Base-by-base conservation (phyloP, 2,888 invertebrate species). In the Tribolium freemani region DNA sequence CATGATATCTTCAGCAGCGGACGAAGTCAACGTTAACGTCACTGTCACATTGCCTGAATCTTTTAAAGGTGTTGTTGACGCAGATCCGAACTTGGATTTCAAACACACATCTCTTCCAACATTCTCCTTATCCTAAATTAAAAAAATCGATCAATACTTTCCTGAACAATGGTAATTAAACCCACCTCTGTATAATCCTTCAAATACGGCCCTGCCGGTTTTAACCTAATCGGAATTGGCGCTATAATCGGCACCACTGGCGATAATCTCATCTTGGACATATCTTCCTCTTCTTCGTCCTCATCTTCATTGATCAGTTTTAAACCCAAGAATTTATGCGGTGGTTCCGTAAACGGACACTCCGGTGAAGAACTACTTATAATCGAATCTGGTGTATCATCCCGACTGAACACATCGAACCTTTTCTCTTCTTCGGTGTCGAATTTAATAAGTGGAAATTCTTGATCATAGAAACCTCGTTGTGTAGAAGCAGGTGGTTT, bases 1-100 rank as follows among this genome's bases (percentile, higher is more conserved):
- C 80, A 96, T 91, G 78, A 98, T 96, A 85, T 98, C 96, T 87
- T 97, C 96, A n/a, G 97, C 95, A n/a, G 96, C 95, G 63, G 94
- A 93, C 30, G 96, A 94, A 10, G 96, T 96, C 68, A 98, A 87
- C 0, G 97, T 98, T 77, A 98, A 88, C n/a, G 97, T 97, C 11
- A 98, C 97, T 0, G 96, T 96, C 21, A 96, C 94, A 87, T 95
- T 95, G 78, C 93, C 95, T 68, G 91, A 91, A 79, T 91, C 91
- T 77, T 90, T 89, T 38, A 90, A 81, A 50, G 90, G 89, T 63
- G 88, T 84, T 82, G 85, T 76, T 84, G 87, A 82, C 83, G 86
- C 83, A 81, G 87, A 69, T 78, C 87, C 83, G 71, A 84, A 83
- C 75, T 86, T 83, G 44, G 85, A 81, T 78, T 86, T 86, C 11